Conservation (phyloP, 2,113 vertebrate species). For the Nicator chloris region DNA sequence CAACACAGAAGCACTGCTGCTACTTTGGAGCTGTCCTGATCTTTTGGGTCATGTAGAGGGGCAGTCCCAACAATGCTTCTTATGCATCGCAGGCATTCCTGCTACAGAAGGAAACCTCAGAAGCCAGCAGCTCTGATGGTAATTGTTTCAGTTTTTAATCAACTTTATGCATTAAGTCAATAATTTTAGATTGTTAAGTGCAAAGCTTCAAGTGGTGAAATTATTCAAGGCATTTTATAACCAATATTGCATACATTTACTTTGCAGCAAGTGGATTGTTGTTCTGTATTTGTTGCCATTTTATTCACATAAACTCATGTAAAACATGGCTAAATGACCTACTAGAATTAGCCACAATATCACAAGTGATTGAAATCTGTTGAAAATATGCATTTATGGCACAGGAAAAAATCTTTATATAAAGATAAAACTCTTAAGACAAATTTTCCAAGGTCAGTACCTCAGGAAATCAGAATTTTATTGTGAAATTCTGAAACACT, state of each 20-base stretch:
- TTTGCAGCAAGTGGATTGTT: neutral
- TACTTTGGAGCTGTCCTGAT: neutral
- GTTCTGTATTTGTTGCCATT: neutral
- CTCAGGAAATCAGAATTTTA: neutral
- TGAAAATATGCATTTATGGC: neutral
- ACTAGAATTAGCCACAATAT: neutral
- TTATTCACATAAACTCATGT: neutral
- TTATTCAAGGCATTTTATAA: neutral
- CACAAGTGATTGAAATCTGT: neutral
- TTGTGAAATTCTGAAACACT: neutral
- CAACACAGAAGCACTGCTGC: neutral
- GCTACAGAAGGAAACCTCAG: neutral
- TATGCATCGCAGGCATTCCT: neutral
- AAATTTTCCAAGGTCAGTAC: neutral
- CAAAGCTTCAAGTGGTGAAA: neutral
- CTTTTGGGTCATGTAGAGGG: neutral
- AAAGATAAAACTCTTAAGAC: neutral
- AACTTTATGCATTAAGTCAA: neutral
- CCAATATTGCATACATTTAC: neutral
- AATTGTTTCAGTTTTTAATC: neutral
- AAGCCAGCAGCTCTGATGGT: neutral
- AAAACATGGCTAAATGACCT: neutral
- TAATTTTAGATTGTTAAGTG: neutral
- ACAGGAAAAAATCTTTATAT: neutral
- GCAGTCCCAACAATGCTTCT: neutral